Evolutionary conservation across 2,797 vertebrate species (phyloP), one percentile per base, ranked within the genome.

Genomic region (Sebastes taczanowskii): DNA sequence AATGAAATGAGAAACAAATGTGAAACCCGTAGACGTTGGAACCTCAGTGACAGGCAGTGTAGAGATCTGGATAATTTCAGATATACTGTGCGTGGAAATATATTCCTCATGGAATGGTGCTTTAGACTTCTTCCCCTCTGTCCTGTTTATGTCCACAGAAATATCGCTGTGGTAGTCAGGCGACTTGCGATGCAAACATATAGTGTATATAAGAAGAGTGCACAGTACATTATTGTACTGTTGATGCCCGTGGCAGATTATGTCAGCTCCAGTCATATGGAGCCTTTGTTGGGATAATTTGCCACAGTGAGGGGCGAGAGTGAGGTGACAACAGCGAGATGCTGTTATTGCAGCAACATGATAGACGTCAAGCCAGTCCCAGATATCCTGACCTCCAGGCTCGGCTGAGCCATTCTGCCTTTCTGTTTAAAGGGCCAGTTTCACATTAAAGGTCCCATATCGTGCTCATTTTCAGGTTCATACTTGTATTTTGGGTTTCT

Each of bases 281-380:
- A 74, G 70, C 2, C 67, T 78, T 77, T 78, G 56, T 70, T 72
- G 46, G 29, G 42, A 22, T 87, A 63, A 80, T 74, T 46, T 60
- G 7, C 56, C 52, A 63, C 63, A 68, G 58, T 14, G 35, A 22
- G 18, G 52, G 53, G 76, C 30, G 11, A 66, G 52, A 52, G 29
- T 18, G 29, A 62, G 55, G 59, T 35, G 71, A 77, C 58, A 60
- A 42, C 70, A 52, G 5, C 13, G 27, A 13, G 69, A n/a, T 65
- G 30, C 23, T 29, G 52, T 80, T 65, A 60, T 25, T 71, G 23
- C 49, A 74, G 49, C 70, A 35, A 14, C 46, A 38, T 75, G 25
- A 66, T 7, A 71, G 61, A 55, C 23, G 53, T 74, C 35, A 30
- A 56, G 56, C 22, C 22, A 32, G 23, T 11, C 8, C 18, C 27